Base-by-base conservation (phyloP, 2,888 invertebrate genomes). In the Itoplectis maculator region DNA sequence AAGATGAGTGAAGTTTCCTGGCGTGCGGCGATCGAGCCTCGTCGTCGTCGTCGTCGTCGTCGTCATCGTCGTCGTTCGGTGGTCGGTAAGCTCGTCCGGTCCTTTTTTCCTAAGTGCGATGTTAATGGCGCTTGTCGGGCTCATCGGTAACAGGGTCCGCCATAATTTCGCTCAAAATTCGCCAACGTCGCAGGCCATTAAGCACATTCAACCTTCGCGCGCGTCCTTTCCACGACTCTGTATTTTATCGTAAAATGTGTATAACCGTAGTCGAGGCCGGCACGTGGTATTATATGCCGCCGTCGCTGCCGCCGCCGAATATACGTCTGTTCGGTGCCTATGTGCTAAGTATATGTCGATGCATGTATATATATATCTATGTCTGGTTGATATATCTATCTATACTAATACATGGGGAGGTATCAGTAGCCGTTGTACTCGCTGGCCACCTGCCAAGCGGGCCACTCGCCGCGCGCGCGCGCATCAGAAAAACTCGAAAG, bases 161-260 rank as follows among this genome's bases (percentile, higher is more conserved):
- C 87, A 88, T 89, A 88, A 89, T 89, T 87, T 89, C 79, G 83
- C 82, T 90, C 83, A 88, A 91, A 90, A 90, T 90, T 89, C 89
- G 90, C 91, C 86, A 89, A 90, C 91, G 89, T 90, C 89, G 88
- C 87, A 88, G 81, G 80, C 86, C 89, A 88, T 90, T 89, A 89
- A 88, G 86, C 88, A 88, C 86, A 87, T 88, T 89, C 87, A 87
- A 87, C 51, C 73, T 80, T 82, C 65, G 51, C 75, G 73, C 61
- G 47, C 77, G 79, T 81, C 79, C 51, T 77, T 79, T 74, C 45
- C 74, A 76, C 68, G 54, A 70, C 63, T 69, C 74, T 74, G 61
- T 70, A 82, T 69, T 78, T 74, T 74, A 68, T 45, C 68, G 69
- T 45, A 65, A 68, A n/a, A 70, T 63, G 66, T 65, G 63, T 69